Percentiles rank a stretch among this genome's conserved stretches.
Evolutionary conservation across 2,888 invertebrate genomes (phyloP).

Genomic region (Zaprionus bogoriensis): DNA sequence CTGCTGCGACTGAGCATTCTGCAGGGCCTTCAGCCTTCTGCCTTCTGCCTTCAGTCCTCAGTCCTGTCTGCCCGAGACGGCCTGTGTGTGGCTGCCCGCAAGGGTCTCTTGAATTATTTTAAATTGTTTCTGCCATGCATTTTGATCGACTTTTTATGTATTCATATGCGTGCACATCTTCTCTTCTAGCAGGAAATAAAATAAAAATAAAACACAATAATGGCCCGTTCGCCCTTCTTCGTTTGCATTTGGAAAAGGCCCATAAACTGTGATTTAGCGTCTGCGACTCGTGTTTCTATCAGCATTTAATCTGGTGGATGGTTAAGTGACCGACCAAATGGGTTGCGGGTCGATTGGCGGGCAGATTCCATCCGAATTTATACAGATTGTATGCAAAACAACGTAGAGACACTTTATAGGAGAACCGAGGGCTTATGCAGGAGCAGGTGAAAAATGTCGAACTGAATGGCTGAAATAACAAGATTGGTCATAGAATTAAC

Average conservation of each 20-base stretch:
- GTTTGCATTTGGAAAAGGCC: constrained; percentile 38
- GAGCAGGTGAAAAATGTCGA: neutral
- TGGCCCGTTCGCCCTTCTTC: constrained; percentile 12
- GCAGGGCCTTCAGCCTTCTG: constrained; percentile 35
- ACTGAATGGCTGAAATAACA: too few relatives aligned
- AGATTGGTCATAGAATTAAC: too few relatives aligned
- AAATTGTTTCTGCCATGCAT: constrained; percentile 64
- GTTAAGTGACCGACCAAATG: constrained; percentile 44
- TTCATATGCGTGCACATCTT: constrained; percentile 60
- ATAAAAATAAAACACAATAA: constrained; percentile 44
- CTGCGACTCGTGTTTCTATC: constrained; percentile 33
- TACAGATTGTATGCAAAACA: neutral
- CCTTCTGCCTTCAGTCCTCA: neutral
- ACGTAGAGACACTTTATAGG: neutral
- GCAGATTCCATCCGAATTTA: constrained; percentile 6
- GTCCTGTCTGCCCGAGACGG: constrained; percentile 20
- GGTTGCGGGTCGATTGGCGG: constrained; percentile 38
- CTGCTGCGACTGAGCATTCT: constrained; percentile 21
- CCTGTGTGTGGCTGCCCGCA: constrained; percentile 54
- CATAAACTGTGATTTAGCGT: constrained; percentile 60
- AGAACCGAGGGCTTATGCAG: neutral
- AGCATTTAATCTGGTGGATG: constrained; percentile 47
- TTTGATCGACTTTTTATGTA: constrained; percentile 49
- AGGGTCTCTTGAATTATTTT: constrained; percentile 74
- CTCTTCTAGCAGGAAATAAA: constrained; percentile 9